Evolutionary conservation across 2,888 invertebrate species (phyloP), one percentile per base, ranked within the genome.

Genomic region (Drosophila anomalata): DNA sequence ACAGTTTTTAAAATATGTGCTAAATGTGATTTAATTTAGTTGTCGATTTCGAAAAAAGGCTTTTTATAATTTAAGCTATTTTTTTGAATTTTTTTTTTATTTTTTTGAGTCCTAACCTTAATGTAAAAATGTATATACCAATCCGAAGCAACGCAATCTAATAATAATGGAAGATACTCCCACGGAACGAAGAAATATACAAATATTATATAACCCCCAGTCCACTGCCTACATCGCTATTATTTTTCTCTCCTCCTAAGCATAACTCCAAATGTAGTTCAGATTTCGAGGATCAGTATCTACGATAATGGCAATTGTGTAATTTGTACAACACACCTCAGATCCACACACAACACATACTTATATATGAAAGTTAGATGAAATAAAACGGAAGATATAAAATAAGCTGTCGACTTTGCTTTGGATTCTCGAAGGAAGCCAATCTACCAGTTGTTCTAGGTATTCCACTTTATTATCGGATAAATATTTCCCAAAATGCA

Each of bases 11-110:
- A 67, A 68, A 68, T 65, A 80, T 77, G 75, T 72, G 82, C 82
- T 82, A 75, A 81, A 84, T 82, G 82, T 82, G 82, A 82, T 82
- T 82, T 82, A 82, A 78, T 82, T 82, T 82, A 82, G 73, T 79
- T 82, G 77, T 79, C 73, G 63, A 77, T 73, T 78, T 65, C 65
- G 42, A 69, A 63, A 46, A 36, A 74, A 74, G 82, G 81, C 79
- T 82, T 82, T 84, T 82, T 82, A 84, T 83, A 20, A 29, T 79
- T 82, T 82, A 84, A 81, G 44, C 20, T 78, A 59, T 26, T 67
- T 63, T 65, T 69, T 57, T 12, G 33, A 26, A 46, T 33, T 57
- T 47, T 51, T 42, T 61, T 22, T 56, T 26, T 51, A 51, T 53
- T 50, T 31, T 53, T 50, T 14, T 53, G 12, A 50, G 14, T 17